Evolutionary conservation across 2,888 invertebrate species (phyloP).

Genomic region (Dyspetes luteomarginatus): DNA sequence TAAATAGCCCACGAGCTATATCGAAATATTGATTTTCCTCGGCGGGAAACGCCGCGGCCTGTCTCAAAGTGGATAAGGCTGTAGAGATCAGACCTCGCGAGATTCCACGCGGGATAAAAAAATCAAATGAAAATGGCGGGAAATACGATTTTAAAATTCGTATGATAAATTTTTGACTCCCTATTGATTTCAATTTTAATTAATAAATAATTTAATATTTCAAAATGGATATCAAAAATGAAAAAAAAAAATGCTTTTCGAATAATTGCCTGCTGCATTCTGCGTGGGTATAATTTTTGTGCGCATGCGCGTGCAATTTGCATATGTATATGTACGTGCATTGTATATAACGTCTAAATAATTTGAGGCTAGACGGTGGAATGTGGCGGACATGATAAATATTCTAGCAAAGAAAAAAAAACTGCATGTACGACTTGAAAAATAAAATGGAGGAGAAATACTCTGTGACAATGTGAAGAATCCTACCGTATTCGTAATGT

Average conservation of each 20-base stretch:
- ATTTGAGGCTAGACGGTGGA: not conserved
- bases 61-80: not conserved
- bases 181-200: not conserved
- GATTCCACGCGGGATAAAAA: not conserved
- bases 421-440: not conserved
- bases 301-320: not conserved
- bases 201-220: not conserved
- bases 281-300: no score
- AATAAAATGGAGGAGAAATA: conserved; percentile 53
- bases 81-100: conserved; percentile 8
- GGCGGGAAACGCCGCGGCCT: not conserved
- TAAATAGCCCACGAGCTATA: not conserved
- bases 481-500: conserved; percentile 68
- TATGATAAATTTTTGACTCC: not conserved
- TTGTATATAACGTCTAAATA: not conserved
- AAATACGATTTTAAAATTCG: not conserved
- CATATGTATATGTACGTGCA: no score
- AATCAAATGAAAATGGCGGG: not conserved
- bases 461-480: no score
- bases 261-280: no score
- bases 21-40: not conserved
- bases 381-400: not conserved
- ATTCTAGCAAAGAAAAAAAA: not conserved
- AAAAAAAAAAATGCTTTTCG: no score
- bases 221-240: no score